Percentiles rank a stretch among this genome's conserved stretches.
These are phyloP conservation scores for Scopus umbretta DNA, from an alignment of 2,113 vertebrate genomes.

Conservation along the genomic window DNA sequence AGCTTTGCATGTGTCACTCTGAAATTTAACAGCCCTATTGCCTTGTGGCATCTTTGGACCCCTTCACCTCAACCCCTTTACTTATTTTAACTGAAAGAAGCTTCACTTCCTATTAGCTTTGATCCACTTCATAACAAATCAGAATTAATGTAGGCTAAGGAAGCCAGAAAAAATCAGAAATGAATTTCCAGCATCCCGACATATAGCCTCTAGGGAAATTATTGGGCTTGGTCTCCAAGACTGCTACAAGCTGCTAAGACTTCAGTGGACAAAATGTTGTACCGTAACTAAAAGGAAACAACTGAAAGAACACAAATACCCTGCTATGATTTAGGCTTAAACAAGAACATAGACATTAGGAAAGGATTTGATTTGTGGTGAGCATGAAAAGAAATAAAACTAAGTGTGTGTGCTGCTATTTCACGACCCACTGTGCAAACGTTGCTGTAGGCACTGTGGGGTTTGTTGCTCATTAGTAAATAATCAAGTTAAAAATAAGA, in stretches of 20 bases:
- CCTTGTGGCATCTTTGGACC: not conserved
- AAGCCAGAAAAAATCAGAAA: slow-evolving; percentile 56
- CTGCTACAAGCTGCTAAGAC: slow-evolving; percentile 1
- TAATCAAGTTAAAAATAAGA: slow-evolving; percentile 71
- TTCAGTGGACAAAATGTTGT: not conserved
- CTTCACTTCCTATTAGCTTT: slow-evolving; percentile 62
- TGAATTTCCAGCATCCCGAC: not conserved
- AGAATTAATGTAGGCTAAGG: slow-evolving; percentile 42
- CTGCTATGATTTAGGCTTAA: slow-evolving; percentile 39
- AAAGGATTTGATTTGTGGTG: slow-evolving; percentile 32
- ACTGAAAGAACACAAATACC: not conserved
- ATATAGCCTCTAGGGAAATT: not conserved
- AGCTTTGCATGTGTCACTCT: not conserved
- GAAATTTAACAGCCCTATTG: slow-evolving; percentile 10
- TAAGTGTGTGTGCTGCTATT: slow-evolving; percentile 16
- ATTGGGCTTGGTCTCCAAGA: not conserved
- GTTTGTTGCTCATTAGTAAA: slow-evolving; percentile 73
- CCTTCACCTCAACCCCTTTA: slow-evolving; percentile 1
- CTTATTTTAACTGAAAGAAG: slow-evolving; percentile 49
- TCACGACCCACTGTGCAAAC: slow-evolving; percentile 37
- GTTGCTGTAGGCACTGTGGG: slow-evolving; percentile 50
- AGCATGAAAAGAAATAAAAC: slow-evolving; percentile 42
- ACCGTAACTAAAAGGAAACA: not conserved
- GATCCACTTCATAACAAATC: slow-evolving; percentile 47
- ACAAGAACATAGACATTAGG: slow-evolving; percentile 2